Evolutionary conservation across 1,140 invertebrate genomes (phyloP).

Genomic region (Ceratina japonica): DNA sequence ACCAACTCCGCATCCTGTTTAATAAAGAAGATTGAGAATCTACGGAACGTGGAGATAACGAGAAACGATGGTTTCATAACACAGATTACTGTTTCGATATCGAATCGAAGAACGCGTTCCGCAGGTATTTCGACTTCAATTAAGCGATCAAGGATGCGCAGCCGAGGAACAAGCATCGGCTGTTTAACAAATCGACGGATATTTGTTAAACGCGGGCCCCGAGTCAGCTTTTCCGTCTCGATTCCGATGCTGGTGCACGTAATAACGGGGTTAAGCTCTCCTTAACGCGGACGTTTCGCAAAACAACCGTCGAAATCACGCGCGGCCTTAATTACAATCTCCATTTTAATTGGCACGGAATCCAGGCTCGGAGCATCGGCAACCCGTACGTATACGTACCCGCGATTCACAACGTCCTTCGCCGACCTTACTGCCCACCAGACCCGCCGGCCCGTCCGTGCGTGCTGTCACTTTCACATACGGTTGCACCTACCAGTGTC

Average conservation of each 20-base stretch:
- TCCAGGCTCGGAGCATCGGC: conserved; percentile 42
- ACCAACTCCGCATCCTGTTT: not conserved
- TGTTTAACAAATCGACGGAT: not conserved
- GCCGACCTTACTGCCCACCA: conserved; percentile 66
- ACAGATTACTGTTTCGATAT: not conserved
- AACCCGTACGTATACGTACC: conserved; percentile 1
- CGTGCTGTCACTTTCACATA: conserved; percentile 66
- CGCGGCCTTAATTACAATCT: conserved; percentile 20
- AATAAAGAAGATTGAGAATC: not conserved
- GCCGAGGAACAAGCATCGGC: conserved; percentile 1
- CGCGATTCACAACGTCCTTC: conserved; percentile 65
- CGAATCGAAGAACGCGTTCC: not conserved
- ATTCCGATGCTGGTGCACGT: not conserved
- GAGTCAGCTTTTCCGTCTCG: conserved; percentile 14
- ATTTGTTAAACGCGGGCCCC: not conserved
- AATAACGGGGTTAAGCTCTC: not conserved
- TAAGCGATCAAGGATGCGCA: not conserved
- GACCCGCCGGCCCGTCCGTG: conserved; percentile 6
- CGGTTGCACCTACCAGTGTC: conserved; percentile 37
- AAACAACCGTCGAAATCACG: conserved; percentile 13
- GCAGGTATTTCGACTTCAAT: not conserved
- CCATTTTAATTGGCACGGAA: conserved; percentile 34
- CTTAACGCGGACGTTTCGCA: not conserved
- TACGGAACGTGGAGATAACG: not conserved
- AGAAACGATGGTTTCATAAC: not conserved